phyloP scores from a whole-genome alignment of 2,888 invertebrate genomes.

The Dicyrtomina minuta region DNA sequence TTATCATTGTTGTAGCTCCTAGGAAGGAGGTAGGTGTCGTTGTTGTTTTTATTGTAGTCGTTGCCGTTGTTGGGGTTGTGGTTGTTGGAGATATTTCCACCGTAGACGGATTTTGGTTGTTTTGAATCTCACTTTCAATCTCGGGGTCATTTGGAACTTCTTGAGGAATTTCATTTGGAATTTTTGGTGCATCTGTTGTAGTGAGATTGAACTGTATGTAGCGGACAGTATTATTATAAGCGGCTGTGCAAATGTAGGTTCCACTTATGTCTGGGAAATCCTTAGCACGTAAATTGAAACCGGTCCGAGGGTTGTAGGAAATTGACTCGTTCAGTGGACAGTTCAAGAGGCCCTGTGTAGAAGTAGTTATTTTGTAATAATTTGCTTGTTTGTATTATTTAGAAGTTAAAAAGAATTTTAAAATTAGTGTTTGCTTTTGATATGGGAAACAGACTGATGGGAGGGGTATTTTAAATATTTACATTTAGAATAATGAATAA shows the following conservation, averaged over 20 bases:
- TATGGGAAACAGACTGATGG: too few species aligned
- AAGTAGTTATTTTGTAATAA: neutral
- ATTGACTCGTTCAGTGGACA: slow-evolving; percentile 50
- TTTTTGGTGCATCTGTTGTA: neutral
- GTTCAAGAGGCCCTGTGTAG: slow-evolving; percentile 43
- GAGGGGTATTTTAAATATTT: too few species aligned
- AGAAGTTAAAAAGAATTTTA: neutral
- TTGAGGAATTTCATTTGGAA: too few species aligned
- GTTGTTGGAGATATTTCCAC: neutral
- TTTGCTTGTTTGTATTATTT: too few species aligned
- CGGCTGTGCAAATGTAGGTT: slow-evolving; percentile 47
- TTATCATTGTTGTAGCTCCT: too few species aligned
- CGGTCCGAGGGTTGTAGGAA: slow-evolving; percentile 45
- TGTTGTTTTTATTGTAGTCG: neutral
- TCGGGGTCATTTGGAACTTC: too few species aligned
- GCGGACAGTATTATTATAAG: slow-evolving; percentile 41
- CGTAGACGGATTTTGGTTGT: neutral
- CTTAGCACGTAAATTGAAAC: slow-evolving; percentile 42
- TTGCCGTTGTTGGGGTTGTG: too few species aligned
- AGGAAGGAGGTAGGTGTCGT: neutral
- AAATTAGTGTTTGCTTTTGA: neutral
- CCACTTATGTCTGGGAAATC: slow-evolving; percentile 40
- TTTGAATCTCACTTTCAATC: neutral
- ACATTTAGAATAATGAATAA: neutral
- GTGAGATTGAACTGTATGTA: slow-evolving; percentile 44